These are phyloP conservation scores for Amphibalanus amphitrite DNA, from an alignment of 1,140 invertebrate species.

Conservation along the genomic window DNA sequence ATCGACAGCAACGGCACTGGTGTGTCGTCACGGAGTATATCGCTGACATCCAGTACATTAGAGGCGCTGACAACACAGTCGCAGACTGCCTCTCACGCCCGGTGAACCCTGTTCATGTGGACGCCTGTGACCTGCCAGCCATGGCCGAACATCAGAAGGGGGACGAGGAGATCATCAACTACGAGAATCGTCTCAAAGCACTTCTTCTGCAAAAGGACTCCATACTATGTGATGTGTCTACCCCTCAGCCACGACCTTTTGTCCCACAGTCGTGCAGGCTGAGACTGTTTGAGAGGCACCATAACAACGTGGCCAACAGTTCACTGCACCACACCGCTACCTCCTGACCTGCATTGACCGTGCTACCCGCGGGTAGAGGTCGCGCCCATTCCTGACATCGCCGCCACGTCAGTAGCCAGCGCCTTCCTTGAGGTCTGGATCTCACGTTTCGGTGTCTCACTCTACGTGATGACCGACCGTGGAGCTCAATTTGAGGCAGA, in stretches of 20 bases:
- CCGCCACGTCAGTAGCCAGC: slow-evolving; percentile 11
- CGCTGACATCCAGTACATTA: neutral
- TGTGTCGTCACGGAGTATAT: neutral
- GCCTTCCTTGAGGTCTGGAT: slow-evolving; percentile 16
- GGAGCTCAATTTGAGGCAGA: slow-evolving; percentile 11
- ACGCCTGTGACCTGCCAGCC: slow-evolving; percentile 2
- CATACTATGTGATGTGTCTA: neutral
- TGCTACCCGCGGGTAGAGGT: slow-evolving; percentile 13
- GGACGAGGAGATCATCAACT: neutral
- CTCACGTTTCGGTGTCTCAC: slow-evolving; percentile 15
- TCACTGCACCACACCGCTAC: slow-evolving; percentile 7
- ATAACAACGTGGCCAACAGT: neutral
- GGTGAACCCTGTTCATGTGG: neutral
- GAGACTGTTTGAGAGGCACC: neutral
- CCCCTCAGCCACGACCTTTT: neutral
- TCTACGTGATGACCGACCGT: slow-evolving; percentile 15
- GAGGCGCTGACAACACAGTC: neutral
- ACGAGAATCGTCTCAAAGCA: neutral
- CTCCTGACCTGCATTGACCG: slow-evolving; percentile 16
- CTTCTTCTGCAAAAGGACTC: neutral
- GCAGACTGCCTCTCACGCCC: neutral
- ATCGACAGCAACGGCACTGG: neutral
- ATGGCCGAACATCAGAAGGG: neutral
- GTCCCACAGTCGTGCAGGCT: neutral
- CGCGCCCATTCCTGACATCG: slow-evolving; percentile 9